Percentiles rank a stretch among this genome's conserved stretches.
phyloP scores from a whole-genome alignment of 2,888 invertebrate genomes.

The Xiphydria camelus region DNA sequence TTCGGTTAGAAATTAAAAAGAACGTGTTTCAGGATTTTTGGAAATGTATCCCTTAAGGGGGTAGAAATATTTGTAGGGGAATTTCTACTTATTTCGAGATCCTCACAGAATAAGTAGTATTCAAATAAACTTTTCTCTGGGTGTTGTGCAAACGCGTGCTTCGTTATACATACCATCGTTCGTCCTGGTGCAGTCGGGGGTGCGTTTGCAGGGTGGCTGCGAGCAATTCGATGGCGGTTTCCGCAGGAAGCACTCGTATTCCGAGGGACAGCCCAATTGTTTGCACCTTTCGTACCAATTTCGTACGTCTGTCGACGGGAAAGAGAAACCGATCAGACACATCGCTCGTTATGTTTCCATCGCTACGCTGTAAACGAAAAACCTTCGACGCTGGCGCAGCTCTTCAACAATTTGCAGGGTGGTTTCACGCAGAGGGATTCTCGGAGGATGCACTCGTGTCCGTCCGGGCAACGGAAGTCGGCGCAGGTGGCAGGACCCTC shows the following conservation, averaged over 20 bases:
- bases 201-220: slow-evolving; percentile 30
- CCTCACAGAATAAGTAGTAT: too few relatives aligned
- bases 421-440: slow-evolving; percentile 38
- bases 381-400: slow-evolving; percentile 37
- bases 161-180: slow-evolving; percentile 23
- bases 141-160: too few relatives aligned
- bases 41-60: too few relatives aligned
- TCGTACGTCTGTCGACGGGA: slow-evolving; percentile 30
- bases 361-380: too few relatives aligned
- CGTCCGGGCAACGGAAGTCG: slow-evolving; percentile 38
- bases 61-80: too few relatives aligned
- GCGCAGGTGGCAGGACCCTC: slow-evolving; percentile 39
- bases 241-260: slow-evolving; percentile 44
- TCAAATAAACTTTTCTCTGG: too few relatives aligned
- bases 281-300: slow-evolving; percentile 37
- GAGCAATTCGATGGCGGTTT: slow-evolving; percentile 32
- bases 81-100: too few relatives aligned
- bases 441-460: slow-evolving; percentile 40
- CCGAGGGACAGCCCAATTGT: slow-evolving; percentile 39
- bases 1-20: too few relatives aligned
- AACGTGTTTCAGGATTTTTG: too few relatives aligned
- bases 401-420: slow-evolving; percentile 45
- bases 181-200: slow-evolving; percentile 36
- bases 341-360: too few relatives aligned
- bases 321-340: too few relatives aligned